Evolutionary conservation across 2,113 vertebrate genomes (phyloP), one percentile per base, ranked within the genome.

Genomic region (Callocephalon fimbriatum): DNA sequence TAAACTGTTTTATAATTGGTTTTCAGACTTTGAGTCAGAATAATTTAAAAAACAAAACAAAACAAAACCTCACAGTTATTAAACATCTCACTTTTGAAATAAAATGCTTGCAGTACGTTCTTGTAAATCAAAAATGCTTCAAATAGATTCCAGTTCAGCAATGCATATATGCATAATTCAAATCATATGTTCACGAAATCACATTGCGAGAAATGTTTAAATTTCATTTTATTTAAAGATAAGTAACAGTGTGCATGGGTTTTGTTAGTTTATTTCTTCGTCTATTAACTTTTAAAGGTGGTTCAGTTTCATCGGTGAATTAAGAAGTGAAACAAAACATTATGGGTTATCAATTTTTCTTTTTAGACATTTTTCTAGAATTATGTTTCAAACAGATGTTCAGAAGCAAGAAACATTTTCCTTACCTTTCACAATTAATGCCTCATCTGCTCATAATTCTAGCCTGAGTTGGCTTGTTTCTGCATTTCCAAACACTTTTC

Each of bases 191-290:
- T 86, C 29, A 78, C 63, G 25, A 84, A 77, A 86, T 18, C 3
- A 38, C 3, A 4, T 38, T 47, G 4, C 42, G 40, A 77, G 8
- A 66, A 56, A 78, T 20, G 1, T 1, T 79, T 74, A 38, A 5
- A 48, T 78, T 65, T 85, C 3, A 17, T 75, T 80, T 19, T 26
- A 20, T 62, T 83, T 42, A 48, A 84, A 82, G 12, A 38, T 9
- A 51, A 72, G n/a, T 6, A 75, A 23, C 6, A 47, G 2, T 21
- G 22, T 35, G 3, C 7, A 32, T 2, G 3, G 1, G 1, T 6
- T 56, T 86, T 38, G 2, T 19, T 70, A 70, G 2, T 31, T 88
- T 66, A 4, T 56, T 72, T 67, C 0, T 58, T 67, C 90, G 5
- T n/a, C 25, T 59, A 9, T 63, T 68, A 21, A 48, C 29, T 77